These are phyloP conservation scores for Pitta sordida DNA, from an alignment of 2,113 vertebrate species.

Conservation along the genomic window DNA sequence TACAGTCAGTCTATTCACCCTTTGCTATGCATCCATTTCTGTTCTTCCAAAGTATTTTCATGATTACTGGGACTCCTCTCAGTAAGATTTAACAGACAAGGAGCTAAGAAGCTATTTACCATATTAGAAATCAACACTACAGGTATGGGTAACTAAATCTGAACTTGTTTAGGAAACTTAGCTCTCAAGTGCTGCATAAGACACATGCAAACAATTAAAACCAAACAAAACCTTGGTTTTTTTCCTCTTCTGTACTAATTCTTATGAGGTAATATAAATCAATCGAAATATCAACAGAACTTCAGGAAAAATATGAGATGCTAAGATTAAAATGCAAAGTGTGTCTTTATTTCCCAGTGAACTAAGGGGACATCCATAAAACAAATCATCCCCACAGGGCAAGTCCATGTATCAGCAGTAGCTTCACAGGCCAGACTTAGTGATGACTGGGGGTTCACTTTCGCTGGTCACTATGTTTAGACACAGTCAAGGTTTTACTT, in stretches of 20 bases:
- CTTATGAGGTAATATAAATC: background rate
- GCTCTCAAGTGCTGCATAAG: background rate
- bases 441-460: background rate
- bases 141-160: background rate
- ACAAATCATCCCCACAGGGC: no score
- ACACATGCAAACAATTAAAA: background rate
- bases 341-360: background rate
- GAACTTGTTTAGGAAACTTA: background rate
- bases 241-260: fast-evolving
- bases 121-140: background rate
- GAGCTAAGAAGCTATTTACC: background rate
- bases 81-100: background rate
- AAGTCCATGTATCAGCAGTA: background rate
- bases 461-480: background rate
- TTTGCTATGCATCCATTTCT: background rate
- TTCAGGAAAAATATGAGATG: background rate
- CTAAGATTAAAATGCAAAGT: background rate
- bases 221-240: fast-evolving
- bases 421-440: background rate
- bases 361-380: background rate
- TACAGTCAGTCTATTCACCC: background rate
- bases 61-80: background rate
- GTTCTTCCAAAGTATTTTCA: background rate
- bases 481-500: background rate
- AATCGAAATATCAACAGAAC: background rate